A percentile compares a stretch with the other conserved stretches of the same genome.
Evolutionary conservation across 2,797 vertebrate species (phyloP).

Genomic region (Sebastes diaconus): DNA sequence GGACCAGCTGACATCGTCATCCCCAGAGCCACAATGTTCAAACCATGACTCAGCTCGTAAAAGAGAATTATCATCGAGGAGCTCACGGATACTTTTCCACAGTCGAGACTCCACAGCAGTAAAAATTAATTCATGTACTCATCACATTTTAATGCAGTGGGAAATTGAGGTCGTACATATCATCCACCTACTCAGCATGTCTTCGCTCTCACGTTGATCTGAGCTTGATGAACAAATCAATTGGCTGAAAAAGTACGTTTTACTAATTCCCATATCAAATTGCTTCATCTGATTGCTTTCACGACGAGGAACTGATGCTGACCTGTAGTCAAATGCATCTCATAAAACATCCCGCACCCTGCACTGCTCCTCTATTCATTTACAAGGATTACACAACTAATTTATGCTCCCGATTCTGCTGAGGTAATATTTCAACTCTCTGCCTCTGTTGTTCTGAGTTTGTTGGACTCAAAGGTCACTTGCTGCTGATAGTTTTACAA

Average conservation of each 20-base stretch:
- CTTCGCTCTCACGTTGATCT: background rate
- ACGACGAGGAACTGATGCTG: slow-evolving; percentile 19
- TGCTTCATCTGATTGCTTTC: slow-evolving; percentile 33
- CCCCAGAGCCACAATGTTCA: background rate
- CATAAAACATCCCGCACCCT: background rate
- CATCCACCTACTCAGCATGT: slow-evolving; percentile 17
- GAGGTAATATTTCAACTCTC: slow-evolving; percentile 12
- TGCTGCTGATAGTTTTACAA: slow-evolving; percentile 1
- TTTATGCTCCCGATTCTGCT: background rate
- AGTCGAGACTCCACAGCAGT: background rate
- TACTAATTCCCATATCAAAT: slow-evolving; percentile 30
- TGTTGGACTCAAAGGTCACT: background rate
- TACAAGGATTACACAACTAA: background rate
- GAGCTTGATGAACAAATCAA: slow-evolving; percentile 26
- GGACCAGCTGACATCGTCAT: background rate
- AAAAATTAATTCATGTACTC: slow-evolving; percentile 28
- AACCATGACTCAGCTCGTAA: background rate
- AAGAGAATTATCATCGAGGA: background rate
- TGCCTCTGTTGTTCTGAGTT: background rate
- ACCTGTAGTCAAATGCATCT: background rate
- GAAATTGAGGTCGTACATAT: slow-evolving; percentile 36
- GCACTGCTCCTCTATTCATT: background rate
- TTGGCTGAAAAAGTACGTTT: slow-evolving; percentile 11
- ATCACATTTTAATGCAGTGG: slow-evolving; percentile 45
- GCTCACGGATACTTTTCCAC: background rate